phyloP scores from a whole-genome alignment of 2,113 vertebrate genomes.

The Microcebus tavaratra region DNA sequence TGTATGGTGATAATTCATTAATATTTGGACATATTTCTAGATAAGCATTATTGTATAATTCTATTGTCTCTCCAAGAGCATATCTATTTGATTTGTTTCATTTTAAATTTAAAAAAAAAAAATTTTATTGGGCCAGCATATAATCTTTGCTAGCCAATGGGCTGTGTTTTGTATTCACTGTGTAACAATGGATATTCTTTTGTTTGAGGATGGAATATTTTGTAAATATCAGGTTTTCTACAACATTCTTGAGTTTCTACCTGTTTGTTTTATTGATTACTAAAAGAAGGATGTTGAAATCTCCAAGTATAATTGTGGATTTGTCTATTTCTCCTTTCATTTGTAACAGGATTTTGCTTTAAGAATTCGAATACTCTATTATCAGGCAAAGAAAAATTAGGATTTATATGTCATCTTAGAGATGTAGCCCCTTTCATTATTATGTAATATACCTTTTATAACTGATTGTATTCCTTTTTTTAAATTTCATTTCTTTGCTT shows the following conservation, averaged over 20 bases:
- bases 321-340: not conserved
- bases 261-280: not conserved
- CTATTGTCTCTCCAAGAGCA: not conserved
- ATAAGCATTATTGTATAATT: not conserved
- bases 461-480: not conserved
- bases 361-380: not conserved
- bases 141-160: not conserved
- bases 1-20: not conserved
- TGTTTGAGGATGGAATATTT: not conserved
- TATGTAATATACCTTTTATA: not conserved
- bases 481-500: not conserved
- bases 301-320: not conserved
- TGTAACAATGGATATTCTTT: not conserved
- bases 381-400: not conserved
- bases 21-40: not conserved
- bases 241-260: not conserved
- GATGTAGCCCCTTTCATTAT: not conserved
- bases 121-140: not conserved
- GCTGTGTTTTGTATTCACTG: not conserved
- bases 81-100: not conserved
- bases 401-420: not conserved
- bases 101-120: no score
- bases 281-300: not conserved
- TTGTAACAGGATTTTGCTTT: not conserved
- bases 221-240: not conserved